phyloP scores from a whole-genome alignment of 2,888 invertebrate genomes.

The Desoria tigrina region DNA sequence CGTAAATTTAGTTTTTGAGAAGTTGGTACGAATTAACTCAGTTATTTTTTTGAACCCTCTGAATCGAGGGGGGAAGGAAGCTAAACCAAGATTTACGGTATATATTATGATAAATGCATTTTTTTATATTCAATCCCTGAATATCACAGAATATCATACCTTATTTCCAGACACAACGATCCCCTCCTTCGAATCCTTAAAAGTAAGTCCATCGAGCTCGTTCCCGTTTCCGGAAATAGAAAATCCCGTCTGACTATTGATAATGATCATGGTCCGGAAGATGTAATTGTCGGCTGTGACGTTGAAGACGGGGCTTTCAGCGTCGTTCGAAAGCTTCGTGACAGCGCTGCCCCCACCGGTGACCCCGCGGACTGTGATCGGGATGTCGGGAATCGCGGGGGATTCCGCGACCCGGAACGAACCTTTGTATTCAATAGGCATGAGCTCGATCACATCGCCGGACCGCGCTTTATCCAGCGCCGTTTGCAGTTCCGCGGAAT shows the following conservation, averaged over 20 bases:
- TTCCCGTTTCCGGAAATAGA: slow-evolving; percentile 2
- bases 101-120: no score
- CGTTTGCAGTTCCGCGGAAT: slow-evolving; percentile 8
- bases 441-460: slow-evolving; percentile 15
- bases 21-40: no score
- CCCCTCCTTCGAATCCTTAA: slow-evolving; percentile 19
- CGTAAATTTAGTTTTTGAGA: no score
- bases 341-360: neutral
- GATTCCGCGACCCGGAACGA: slow-evolving; percentile 9
- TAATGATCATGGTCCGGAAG: slow-evolving; percentile 16
- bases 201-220: slow-evolving; percentile 12
- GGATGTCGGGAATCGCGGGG: slow-evolving; percentile 9
- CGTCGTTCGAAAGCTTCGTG: neutral
- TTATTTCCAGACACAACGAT: slow-evolving; percentile 12
- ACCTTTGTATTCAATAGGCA: slow-evolving; percentile 2
- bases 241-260: slow-evolving; percentile 8
- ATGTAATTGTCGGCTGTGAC: slow-evolving; percentile 11
- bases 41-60: no score
- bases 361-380: slow-evolving; percentile 5
- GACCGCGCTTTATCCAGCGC: slow-evolving; percentile 13
- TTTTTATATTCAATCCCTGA: no score
- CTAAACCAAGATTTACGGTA: no score
- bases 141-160: no score
- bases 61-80: no score
- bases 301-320: slow-evolving; percentile 1